phyloP scores from a whole-genome alignment of 1,140 invertebrate genomes.

The Leptinotarsa lineolata region DNA sequence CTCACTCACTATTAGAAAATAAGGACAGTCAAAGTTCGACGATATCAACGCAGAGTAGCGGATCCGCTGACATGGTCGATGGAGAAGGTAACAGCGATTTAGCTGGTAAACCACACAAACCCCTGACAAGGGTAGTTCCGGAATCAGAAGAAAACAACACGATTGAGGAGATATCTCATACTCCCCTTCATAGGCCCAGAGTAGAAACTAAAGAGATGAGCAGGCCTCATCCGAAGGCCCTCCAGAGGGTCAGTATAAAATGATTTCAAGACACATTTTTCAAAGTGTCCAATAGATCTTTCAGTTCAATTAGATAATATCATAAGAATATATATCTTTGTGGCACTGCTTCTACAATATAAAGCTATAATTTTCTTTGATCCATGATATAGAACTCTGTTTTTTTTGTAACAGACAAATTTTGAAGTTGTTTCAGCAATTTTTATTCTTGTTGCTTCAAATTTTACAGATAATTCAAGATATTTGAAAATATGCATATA shows the following conservation, averaged over 20 bases:
- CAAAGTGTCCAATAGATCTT: too few species aligned
- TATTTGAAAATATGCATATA: too few species aligned
- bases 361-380: too few species aligned
- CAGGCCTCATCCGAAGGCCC: constrained; percentile 62
- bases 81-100: constrained; percentile 38
- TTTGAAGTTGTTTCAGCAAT: too few species aligned
- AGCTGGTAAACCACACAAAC: constrained; percentile 62
- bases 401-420: too few species aligned
- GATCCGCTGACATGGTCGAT: constrained; percentile 41
- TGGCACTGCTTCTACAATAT: too few species aligned
- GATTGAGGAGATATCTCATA: constrained; percentile 29
- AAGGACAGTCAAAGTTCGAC: constrained; percentile 52
- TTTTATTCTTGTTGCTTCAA: too few species aligned
- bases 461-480: too few species aligned
- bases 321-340: too few species aligned
- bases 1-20: constrained; percentile 47
- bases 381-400: too few species aligned
- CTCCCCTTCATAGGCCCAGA: constrained; percentile 38
- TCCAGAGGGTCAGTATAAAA: constrained; percentile 59
- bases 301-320: too few species aligned
- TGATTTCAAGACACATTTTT: neutral
- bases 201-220: constrained; percentile 33
- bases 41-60: constrained; percentile 45
- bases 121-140: constrained; percentile 60
- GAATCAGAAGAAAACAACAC: constrained; percentile 14